A percentile compares a stretch with the other conserved stretches of the same genome.
These are phyloP conservation scores for Steinernema khuongi DNA, from an alignment of 1,140 invertebrate genomes.

Conservation along the genomic window DNA sequence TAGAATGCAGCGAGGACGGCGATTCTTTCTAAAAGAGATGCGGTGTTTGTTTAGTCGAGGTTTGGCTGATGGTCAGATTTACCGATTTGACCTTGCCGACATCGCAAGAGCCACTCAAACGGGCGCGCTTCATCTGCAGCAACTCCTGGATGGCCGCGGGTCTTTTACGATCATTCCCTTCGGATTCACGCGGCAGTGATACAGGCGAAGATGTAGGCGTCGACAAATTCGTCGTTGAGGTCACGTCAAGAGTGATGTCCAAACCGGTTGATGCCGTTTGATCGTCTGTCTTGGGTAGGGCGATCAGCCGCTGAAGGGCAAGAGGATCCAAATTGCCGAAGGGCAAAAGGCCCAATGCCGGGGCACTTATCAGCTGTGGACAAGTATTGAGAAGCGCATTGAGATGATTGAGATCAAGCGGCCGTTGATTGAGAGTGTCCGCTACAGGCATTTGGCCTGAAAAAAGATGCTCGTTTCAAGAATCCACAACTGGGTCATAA, in stretches of 20 bases:
- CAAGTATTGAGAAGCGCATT: neutral
- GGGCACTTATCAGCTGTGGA: neutral
- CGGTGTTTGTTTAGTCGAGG: too few relatives aligned
- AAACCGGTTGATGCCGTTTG: conserved; percentile 4
- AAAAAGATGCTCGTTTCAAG: neutral
- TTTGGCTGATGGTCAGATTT: too few relatives aligned
- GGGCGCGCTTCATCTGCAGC: conserved; percentile 42
- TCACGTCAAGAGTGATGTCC: neutral
- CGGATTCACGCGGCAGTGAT: neutral
- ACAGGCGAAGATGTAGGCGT: neutral
- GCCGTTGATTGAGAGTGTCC: neutral
- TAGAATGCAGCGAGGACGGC: neutral
- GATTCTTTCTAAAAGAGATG: neutral
- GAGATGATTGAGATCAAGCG: neutral
- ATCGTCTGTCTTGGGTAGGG: neutral
- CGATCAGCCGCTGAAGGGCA: neutral
- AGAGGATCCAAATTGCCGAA: neutral
- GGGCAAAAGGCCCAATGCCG: neutral
- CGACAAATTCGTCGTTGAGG: neutral
- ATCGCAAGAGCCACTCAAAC: conserved; percentile 21
- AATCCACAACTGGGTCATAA: neutral
- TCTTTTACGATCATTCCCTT: conserved; percentile 18
- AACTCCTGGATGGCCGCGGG: conserved; percentile 49
- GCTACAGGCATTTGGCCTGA: conserved; percentile 3
- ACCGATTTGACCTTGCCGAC: conserved; percentile 1